Base-by-base conservation (phyloP, 2,113 vertebrate species). In the Etheostoma cragini region DNA sequence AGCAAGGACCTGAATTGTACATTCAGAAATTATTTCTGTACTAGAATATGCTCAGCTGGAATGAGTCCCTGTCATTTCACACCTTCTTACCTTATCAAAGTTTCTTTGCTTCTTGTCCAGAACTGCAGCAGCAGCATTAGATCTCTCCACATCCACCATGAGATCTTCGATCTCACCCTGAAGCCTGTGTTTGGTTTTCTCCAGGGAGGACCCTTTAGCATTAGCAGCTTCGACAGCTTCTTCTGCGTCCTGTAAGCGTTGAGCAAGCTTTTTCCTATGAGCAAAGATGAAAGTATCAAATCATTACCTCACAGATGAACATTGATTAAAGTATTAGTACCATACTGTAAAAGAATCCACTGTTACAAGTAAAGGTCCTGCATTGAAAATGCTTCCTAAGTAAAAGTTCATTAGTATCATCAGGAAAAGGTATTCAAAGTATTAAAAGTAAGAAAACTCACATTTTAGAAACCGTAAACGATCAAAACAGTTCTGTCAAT, bases 51-150 rank as follows among this genome's bases (percentile, higher is more conserved):
- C 65, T 13, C 49, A 49, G 26, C 45, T 47, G 22, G 16, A 33
- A 65, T 45, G 38, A 46, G n/a, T 49, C 22, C 6, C 26, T 42
- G 15, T 26, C 21, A 14, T 57, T 71, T n/a, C 4, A 19, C 17
- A 2, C 30, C 1, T 33, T 60, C 5, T 58, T 26, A 83, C 87
- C 76, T 88, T 88, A 72, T 88, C 86, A 76, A 88, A 88, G 79
- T 88, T 82, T 82, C 86, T 82, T 76, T 88, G 86, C 30, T 82
- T 88, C 75, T 88, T 88, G 82, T 88, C 86, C 75, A 88, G 66
- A 68, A 71, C 86, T 2, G 86, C 82, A 8, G 86, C 86, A 53
- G 86, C 85, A 71, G 81, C 85, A 53, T 87, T 87, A 0, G 85
- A 81, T 24, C 81, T 78, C 70, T 87, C 85, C 69, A 87, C 85